A percentile compares a stretch with the other conserved stretches of the same genome.
Conservation (phyloP, 2,113 vertebrate species). For the Lethenteron camtschaticum region DNA sequence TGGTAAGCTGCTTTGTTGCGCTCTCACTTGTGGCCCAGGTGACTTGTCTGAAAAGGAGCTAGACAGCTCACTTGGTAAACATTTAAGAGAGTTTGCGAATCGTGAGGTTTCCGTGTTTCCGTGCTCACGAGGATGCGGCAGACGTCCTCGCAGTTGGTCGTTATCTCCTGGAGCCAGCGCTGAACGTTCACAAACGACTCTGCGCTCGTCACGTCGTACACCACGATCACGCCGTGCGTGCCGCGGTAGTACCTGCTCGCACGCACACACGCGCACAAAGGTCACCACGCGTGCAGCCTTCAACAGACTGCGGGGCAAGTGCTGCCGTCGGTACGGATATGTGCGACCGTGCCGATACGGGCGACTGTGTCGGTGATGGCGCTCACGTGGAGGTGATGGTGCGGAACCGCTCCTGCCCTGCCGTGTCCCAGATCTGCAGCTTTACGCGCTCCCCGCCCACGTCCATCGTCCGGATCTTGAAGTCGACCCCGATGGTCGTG, state of each 20-base stretch:
- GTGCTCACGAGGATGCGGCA: constrained; percentile 76
- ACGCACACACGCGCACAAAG: background rate
- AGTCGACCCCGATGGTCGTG: constrained; percentile 92
- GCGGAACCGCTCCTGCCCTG: constrained; percentile 85
- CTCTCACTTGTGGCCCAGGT: too few species aligned
- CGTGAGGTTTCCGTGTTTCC: too few species aligned
- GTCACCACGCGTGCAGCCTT: background rate
- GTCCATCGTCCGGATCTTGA: constrained; percentile 96
- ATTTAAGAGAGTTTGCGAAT: too few species aligned
- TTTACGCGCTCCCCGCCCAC: constrained; percentile 98
- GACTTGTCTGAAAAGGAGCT: too few species aligned
- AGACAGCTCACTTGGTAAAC: too few species aligned
- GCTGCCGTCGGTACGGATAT: too few species aligned
- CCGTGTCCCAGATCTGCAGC: constrained; percentile 96
- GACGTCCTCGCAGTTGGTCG: constrained; percentile 93
- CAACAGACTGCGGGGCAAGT: too few species aligned
- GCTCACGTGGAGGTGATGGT: constrained; percentile 97
- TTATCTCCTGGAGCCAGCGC: constrained; percentile 97
- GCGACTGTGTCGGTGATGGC: too few species aligned
- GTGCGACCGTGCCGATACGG: too few species aligned
- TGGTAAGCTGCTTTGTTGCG: too few species aligned
- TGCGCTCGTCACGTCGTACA: constrained; percentile 87
- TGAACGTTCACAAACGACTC: constrained; percentile 98
- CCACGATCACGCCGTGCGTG: constrained; percentile 90
- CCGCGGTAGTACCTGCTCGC: constrained; percentile 72